Evolutionary conservation across 2,113 vertebrate genomes (phyloP).

Genomic region (Athene noctua): DNA sequence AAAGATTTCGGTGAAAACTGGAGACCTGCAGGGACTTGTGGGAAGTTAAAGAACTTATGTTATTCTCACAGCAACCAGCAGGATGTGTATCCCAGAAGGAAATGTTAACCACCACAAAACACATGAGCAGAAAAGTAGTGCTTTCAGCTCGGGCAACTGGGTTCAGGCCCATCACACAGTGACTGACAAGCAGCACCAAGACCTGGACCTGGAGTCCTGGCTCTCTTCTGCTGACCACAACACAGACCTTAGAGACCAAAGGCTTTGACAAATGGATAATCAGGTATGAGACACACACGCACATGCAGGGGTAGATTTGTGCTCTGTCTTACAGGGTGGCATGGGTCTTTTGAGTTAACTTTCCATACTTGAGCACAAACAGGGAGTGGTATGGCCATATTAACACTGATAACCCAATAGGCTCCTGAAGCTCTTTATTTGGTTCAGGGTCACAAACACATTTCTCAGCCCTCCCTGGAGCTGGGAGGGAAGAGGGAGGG

Average conservation of each 20-base stretch:
- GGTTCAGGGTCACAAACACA: not conserved
- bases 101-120: rapidly evolving
- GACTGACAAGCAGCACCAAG: not conserved
- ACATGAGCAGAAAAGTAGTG: not conserved
- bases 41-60: not conserved
- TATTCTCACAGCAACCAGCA: not conserved
- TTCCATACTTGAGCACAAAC: not conserved
- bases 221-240: not conserved
- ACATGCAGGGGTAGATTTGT: not conserved
- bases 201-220: not conserved
- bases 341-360: not conserved
- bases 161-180: not conserved
- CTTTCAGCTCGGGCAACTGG: not conserved
- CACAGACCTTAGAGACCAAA: not conserved
- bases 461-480: not conserved
- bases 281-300: not conserved
- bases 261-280: not conserved
- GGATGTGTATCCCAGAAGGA: not conserved
- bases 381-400: not conserved
- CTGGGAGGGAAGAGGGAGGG: not conserved
- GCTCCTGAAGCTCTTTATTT: not conserved
- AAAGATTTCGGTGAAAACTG: not conserved
- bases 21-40: not conserved
- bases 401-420: not conserved
- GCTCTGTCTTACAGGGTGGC: rapidly evolving